Base-by-base conservation (phyloP, 2,888 invertebrate species). In the Gibbula magus region DNA sequence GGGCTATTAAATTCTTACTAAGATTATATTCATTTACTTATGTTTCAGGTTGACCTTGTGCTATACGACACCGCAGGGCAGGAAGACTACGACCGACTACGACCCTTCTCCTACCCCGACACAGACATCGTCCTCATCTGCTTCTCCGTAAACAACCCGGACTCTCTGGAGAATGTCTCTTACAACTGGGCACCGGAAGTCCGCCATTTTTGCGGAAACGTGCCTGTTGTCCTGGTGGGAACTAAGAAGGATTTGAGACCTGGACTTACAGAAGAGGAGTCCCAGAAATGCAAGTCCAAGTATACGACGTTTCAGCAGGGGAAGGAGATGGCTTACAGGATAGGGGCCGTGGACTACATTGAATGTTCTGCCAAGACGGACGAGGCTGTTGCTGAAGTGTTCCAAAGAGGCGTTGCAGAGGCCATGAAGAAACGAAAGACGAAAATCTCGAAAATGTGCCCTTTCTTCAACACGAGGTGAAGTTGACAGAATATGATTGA, bases 41-140 rank as follows among this genome's bases (percentile, higher is more conserved):
- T 45, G 13, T 75, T 66, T 7, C 52, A 80, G 80, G 52, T 76
- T 18, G 54, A 79, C 35, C 52, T 79, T 10, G 39, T 52, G 16
- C 52, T 79, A 16, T 79, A 51, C 51, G 79, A 79, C 54, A 79
- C 79, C 1, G 79, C 81, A 54, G 83, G 83, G 0, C 84, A 84
- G 67, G 82, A 84, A 73, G 81, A 82, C 75, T 82, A 84, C 75
- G 83, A 84, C 75, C 79, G 80, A 45, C 77, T 84, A 29, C 77
- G 82, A 18, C 84, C 84, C 0, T 80, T 82, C 79, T 78, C 80
- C 53, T 84, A 84, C 66, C 20, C 75, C 22, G 78, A 81, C 73
- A 76, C 81, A 2, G 81, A 84, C 74, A 81, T 82, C 32, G 80
- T 82, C 18, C 77, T 84, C 76, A 67, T 84, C 51, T 81, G 80